Base-by-base conservation (phyloP, 2,113 vertebrate genomes). In the Sphaerodactylus townsendi region DNA sequence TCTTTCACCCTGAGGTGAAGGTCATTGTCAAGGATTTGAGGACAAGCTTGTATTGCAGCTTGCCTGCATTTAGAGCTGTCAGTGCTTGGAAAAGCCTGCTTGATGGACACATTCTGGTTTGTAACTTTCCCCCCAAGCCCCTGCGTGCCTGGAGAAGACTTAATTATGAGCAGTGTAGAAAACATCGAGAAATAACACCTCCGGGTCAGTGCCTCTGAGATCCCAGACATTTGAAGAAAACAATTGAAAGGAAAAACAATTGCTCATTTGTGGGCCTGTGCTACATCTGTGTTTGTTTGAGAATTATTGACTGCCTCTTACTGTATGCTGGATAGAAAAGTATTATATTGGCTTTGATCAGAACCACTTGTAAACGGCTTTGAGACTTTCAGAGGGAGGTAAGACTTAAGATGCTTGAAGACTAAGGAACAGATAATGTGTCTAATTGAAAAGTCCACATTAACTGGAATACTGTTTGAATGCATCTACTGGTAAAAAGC, bases 1-100 rank as follows among this genome's bases (percentile, higher is more conserved):
- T 94, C 92, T 95, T 94, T 95, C 94, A 93, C 92, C 93, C 91
- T 19, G 82, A 91, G 94, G 93, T 93, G 88, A 90, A 94, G 92
- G 94, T 91, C 90, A 93, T 91, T 92, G 90, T 93, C 94, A 95
- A 94, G 91, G 92, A 94, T 93, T 91, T 91, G 92, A 94, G 88
- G 92, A 95, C 90, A 93, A 91, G 90, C 87, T 94, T 93, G 89
- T 92, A 90, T 93, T 92, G 92, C 91, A 94, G 90, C 92, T 56
- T 92, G 92, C 90, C 88, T 94, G 88, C 91, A 83, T 94, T 94
- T 93, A 92, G 89, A 94, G 88, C 89, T 95, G 94, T 95, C 93
- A 95, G 33, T 85, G 89, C 92, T 87, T 86, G 81, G 91, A 91
- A 93, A 93, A 94, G 93, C 85, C 92, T 85, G 90, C 75, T 89